Evolutionary conservation across 2,888 invertebrate species (phyloP), one percentile per base, ranked within the genome.

Genomic region (Ptycholaimellus sp.): DNA sequence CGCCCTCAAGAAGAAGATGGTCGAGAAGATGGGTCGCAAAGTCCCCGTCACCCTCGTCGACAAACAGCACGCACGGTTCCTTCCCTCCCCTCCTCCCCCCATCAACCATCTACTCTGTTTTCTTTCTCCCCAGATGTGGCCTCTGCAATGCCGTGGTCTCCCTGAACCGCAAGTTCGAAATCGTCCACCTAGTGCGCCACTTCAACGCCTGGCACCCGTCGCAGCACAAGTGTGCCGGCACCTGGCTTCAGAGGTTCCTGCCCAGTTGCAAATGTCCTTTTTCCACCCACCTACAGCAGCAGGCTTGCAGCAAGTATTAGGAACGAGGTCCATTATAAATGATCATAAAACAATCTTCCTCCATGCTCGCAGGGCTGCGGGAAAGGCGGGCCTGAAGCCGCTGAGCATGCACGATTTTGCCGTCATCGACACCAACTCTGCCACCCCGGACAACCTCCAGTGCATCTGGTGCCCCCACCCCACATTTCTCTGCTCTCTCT

Each of bases 141-240:
- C 25, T 25, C 25, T 25, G 25, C 25, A 25, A 25, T 27, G 7
- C n/a, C 13, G 17, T 52, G 21, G 45, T 54, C 6, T 54, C 53
- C 7, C 38, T 54, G 33, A 54, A 54, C 39, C 51, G 50, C 39
- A 55, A 55, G 37, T 54, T 55, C 34, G 54, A 54, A 41, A 42
- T 54, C 25, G 43, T 52, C 3, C 54, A 54, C 36, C 38, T 54
- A 16, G 52, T 54, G 3, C 46, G 54, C 3, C 54, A 54, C 39
- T 54, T 54, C 43, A 53, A 55, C 40, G 53, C 54, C 7, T 54
- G 54, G 54, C 54, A 54, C 40, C 54, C 54, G 13, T 42, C 50
- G 6, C 42, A 46, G 6, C 54, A 54, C 46, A 48, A 50, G 18
- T 54, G 54, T 37, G 39, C 49, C n/a, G 52, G 51, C 18, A 44